Evolutionary conservation across 2,797 vertebrate species (phyloP).

Genomic region (Uromys caudimaculatus): DNA sequence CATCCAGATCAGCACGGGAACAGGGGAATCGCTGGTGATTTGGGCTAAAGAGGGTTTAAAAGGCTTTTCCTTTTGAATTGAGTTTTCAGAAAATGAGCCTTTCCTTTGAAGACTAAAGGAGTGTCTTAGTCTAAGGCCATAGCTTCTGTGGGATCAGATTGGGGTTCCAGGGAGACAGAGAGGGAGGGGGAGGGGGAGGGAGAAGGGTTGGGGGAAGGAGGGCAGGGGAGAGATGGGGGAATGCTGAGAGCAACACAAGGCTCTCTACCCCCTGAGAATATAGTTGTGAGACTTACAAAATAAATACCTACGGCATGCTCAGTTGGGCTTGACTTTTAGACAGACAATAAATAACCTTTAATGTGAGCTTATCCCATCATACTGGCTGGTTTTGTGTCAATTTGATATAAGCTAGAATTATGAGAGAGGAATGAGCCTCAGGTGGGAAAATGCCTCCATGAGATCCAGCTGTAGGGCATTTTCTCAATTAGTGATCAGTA

Average conservation of each 20-base stretch:
- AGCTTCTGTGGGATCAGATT: background rate
- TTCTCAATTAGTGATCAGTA: background rate
- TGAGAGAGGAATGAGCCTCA: background rate
- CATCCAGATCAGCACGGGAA: background rate
- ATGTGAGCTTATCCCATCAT: background rate
- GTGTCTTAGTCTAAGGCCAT: background rate
- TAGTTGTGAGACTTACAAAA: background rate
- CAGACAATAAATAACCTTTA: background rate
- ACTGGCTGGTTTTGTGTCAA: background rate
- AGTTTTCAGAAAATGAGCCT: background rate
- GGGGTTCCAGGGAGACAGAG: background rate
- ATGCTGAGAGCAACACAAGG: rapidly evolving
- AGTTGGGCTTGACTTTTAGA: background rate
- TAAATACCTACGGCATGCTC: background rate
- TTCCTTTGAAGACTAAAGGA: conserved; percentile 19
- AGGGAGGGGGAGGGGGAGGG: background rate
- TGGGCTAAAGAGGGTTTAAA: background rate
- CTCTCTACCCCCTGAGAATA: background rate
- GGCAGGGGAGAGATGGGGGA: background rate
- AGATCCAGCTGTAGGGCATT: background rate
- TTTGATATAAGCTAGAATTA: background rate
- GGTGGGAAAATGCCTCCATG: background rate
- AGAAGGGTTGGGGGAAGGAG: background rate
- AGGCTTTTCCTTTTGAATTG: background rate
- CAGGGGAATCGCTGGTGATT: background rate